These are phyloP conservation scores for Petrolisthes manimaculis DNA, from an alignment of 2,888 invertebrate species.

Conservation along the genomic window DNA sequence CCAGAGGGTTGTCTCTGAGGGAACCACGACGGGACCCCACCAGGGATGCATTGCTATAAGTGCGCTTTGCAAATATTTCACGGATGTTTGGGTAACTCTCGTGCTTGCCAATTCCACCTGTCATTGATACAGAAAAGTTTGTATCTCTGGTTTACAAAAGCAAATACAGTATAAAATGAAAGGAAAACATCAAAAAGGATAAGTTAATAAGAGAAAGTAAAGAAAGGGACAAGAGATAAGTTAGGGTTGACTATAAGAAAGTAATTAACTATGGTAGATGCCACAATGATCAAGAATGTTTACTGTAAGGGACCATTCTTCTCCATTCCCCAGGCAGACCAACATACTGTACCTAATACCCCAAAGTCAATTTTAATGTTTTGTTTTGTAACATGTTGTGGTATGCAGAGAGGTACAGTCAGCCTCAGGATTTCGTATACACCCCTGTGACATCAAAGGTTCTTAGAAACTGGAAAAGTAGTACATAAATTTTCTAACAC, in stretches of 20 bases:
- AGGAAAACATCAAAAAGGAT: background rate
- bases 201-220: background rate
- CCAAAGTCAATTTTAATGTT: too few species aligned
- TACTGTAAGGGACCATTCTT: too few species aligned
- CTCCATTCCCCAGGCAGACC: too few species aligned
- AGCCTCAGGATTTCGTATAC: too few species aligned
- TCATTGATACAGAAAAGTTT: background rate
- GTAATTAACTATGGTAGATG: background rate
- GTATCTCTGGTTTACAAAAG: background rate
- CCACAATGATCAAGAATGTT: too few species aligned
- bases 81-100: conserved; percentile 47
- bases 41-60: conserved; percentile 33
- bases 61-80: conserved; percentile 53
- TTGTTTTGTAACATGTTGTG: too few species aligned
- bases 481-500: too few species aligned
- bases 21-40: conserved; percentile 29
- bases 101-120: conserved; percentile 34
- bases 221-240: background rate
- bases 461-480: too few species aligned
- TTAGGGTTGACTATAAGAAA: background rate
- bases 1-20: conserved; percentile 32
- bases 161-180: background rate
- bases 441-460: too few species aligned
- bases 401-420: too few species aligned
- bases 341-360: too few species aligned